phyloP scores from a whole-genome alignment of 2,888 invertebrate genomes.

The Chloroclysta siterata region DNA sequence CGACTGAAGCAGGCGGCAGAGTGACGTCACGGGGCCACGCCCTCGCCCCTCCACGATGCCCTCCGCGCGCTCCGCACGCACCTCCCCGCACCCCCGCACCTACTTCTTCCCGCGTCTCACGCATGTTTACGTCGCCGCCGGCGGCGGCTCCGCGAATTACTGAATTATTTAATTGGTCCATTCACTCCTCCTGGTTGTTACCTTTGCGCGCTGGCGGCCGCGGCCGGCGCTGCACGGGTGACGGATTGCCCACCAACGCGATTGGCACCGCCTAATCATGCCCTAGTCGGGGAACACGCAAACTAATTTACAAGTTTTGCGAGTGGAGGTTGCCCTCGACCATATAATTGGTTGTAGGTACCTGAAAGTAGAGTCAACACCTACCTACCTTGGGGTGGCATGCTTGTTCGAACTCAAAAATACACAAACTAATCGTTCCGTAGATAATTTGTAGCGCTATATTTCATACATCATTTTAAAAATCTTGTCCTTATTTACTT shows the following conservation, averaged over 20 bases:
- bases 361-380: slow-evolving; percentile 17
- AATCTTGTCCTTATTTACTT: too few relatives aligned
- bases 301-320: slow-evolving; percentile 48
- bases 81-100: slow-evolving; percentile 53
- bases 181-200: slow-evolving; percentile 79
- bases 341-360: slow-evolving; percentile 22
- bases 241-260: slow-evolving; percentile 66
- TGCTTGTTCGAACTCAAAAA: background rate
- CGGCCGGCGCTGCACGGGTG: slow-evolving; percentile 57
- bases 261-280: slow-evolving; percentile 71
- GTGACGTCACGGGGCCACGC: slow-evolving; percentile 81
- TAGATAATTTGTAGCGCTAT: too few relatives aligned
- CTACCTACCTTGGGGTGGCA: background rate
- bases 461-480: background rate
- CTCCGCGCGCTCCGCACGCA: slow-evolving; percentile 54
- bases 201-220: slow-evolving; percentile 72
- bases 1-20: slow-evolving; percentile 69
- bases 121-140: slow-evolving; percentile 83
- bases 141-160: slow-evolving; percentile 77
- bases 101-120: slow-evolving; percentile 68
- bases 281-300: slow-evolving; percentile 54
- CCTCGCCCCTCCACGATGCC: slow-evolving; percentile 69
- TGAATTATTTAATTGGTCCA: slow-evolving; percentile 85
- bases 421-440: background rate
- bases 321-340: slow-evolving; percentile 30